phyloP scores from a whole-genome alignment of 2,113 vertebrate genomes.

The Salvelinus alpinus region DNA sequence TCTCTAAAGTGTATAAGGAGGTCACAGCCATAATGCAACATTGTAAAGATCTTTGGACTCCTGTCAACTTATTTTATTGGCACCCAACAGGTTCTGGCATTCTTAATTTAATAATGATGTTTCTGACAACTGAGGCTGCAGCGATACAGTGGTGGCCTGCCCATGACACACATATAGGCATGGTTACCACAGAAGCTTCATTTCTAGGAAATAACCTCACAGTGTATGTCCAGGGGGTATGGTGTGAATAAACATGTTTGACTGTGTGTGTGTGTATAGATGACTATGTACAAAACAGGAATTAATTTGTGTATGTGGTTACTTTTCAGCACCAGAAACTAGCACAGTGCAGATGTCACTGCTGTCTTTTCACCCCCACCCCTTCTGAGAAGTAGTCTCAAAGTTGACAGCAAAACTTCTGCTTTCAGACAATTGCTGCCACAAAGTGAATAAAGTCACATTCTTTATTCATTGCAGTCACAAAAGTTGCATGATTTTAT shows the following conservation, averaged over 20 bases:
- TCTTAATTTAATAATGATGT: too few relatives aligned
- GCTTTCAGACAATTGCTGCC: neutral
- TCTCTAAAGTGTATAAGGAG: too few relatives aligned
- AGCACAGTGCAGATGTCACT: neutral
- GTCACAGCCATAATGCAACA: too few relatives aligned
- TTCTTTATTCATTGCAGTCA: neutral
- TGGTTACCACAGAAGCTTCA: constrained; percentile 11
- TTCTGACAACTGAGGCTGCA: too few relatives aligned
- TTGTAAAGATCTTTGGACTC: too few relatives aligned
- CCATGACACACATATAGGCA: too few relatives aligned
- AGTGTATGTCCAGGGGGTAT: neutral
- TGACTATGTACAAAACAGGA: constrained; percentile 3
- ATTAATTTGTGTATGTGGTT: neutral
- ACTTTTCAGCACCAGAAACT: neutral
- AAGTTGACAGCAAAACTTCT: neutral
- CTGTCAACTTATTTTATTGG: too few relatives aligned
- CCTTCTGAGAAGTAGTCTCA: neutral
- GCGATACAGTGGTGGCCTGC: too few relatives aligned
- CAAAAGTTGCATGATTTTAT: too few relatives aligned
- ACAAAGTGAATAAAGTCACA: neutral
- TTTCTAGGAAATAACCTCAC: constrained; percentile 59
- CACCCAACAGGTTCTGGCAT: too few relatives aligned
- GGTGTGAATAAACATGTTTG: constrained; percentile 36
- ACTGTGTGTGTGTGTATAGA: neutral
- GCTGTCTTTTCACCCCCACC: neutral